phyloP scores from a whole-genome alignment of 2,888 invertebrate species.

The Xanthia togata region DNA sequence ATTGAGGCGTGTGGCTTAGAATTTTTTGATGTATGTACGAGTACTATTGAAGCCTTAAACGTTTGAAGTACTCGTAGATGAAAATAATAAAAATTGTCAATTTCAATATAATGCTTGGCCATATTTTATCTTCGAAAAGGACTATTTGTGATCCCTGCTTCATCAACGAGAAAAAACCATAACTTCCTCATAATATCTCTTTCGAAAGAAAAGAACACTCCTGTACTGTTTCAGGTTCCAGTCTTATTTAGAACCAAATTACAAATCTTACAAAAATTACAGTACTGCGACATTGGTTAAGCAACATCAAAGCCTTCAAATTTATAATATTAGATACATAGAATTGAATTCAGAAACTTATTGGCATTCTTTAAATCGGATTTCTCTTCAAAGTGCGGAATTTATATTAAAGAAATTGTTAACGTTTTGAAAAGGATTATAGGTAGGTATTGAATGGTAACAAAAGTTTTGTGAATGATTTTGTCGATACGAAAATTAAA shows the following conservation, averaged over 20 bases:
- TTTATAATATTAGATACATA: neutral
- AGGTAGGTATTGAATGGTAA: neutral
- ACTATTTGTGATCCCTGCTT: neutral
- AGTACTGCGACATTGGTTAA: neutral
- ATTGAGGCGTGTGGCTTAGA: too few species aligned
- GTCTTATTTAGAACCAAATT: neutral
- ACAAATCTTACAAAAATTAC: neutral
- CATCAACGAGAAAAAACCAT: neutral
- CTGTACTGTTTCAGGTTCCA: neutral
- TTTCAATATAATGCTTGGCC: neutral
- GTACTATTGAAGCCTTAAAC: neutral
- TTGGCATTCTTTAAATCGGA: neutral
- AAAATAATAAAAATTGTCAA: neutral
- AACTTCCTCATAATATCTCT: neutral
- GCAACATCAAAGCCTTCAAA: neutral
- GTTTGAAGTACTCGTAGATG: neutral
- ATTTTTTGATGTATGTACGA: too few species aligned
- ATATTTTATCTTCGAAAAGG: neutral
- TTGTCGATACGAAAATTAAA: neutral
- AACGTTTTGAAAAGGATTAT: neutral
- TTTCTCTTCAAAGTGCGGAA: neutral
- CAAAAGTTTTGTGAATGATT: neutral
- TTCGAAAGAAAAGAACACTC: neutral
- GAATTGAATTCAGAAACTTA: neutral
- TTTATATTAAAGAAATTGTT: neutral